Evolutionary conservation across 2,113 vertebrate genomes (phyloP), one percentile per base, ranked within the genome.

Genomic region (Dendropsophus ebraccatus): DNA sequence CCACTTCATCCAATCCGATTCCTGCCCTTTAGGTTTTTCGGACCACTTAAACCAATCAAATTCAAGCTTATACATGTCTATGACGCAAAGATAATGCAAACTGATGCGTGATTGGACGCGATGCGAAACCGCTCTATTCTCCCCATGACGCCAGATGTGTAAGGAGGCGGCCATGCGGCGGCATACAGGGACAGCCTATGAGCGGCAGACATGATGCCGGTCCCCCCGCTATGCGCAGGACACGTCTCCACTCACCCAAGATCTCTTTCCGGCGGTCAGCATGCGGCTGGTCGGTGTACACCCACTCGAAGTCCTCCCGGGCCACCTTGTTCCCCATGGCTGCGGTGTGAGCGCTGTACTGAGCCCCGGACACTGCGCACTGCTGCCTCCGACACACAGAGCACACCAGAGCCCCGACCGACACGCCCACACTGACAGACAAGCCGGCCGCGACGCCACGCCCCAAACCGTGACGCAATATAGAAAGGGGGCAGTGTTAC

Each of bases 261-360:
- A 98, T 99, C 88, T 95, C 94, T 87, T 93, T 96, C 82, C 97
- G 95, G 78, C 97, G 91, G 88, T 94, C 93, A 0, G 97, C 95
- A n/a, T 98, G 97, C 0, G 97, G 97, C 92, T 99, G 94, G 81
- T 99, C 97, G 2, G 96, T 96, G 56, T 98, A 99, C 1, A 97
- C 96, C 97, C 97, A 99, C 67, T 98, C 97, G 78, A 95, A 99
- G 83, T 99, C 97, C 5, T 97, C 96, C 0, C 97, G 95, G 0
- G 93, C 92, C 0, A 97, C 95, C 0, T 91, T 88, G 75, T 93
- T 97, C 2, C 97, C 97, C 97, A 99, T 99, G 2, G 50, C 81
- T 14, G 23, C 84, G 0, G 1, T 28, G 0, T 73, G n/a, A 30
- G 60, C 17, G 21, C 41, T 9, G 41, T 19, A n/a, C 28, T 65